Percentiles rank a stretch among this genome's conserved stretches.
Conservation (phyloP, 1,140 invertebrate genomes). For the silkworm (Bombyx mori) region DNA sequence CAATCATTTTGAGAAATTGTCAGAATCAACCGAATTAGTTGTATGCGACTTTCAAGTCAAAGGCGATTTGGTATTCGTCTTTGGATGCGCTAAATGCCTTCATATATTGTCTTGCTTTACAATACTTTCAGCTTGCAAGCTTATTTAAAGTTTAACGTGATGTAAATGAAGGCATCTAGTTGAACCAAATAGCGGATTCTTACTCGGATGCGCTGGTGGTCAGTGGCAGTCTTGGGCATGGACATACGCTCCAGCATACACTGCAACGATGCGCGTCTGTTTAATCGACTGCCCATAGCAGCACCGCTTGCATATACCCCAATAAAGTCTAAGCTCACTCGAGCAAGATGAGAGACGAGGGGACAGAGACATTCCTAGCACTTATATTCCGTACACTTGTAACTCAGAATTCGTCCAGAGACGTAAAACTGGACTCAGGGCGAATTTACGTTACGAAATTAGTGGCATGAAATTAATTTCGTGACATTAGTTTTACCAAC, state of each 20-base stretch:
- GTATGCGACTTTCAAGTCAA: constrained; percentile 39
- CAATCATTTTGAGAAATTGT: constrained; percentile 29
- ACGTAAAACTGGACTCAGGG: too few relatives aligned
- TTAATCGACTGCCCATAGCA: constrained; percentile 9
- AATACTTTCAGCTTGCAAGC: background rate
- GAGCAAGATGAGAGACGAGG: too few relatives aligned
- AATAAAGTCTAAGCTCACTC: too few relatives aligned
- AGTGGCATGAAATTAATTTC: too few relatives aligned
- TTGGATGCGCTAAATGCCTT: constrained; percentile 44
- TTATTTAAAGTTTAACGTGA: background rate
- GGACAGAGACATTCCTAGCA: too few relatives aligned
- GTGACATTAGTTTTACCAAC: too few relatives aligned
- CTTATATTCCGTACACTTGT: too few relatives aligned
- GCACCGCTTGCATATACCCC: too few relatives aligned
- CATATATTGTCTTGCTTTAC: constrained; percentile 17
- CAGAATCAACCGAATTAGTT: constrained; percentile 44
- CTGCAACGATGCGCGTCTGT: constrained; percentile 75
- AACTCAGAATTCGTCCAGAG: too few relatives aligned
- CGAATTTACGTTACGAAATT: too few relatives aligned
- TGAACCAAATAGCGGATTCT: constrained; percentile 71
- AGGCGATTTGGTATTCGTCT: constrained; percentile 22
- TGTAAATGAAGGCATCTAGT: constrained; percentile 48
- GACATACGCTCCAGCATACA: constrained; percentile 91
- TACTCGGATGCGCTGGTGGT: constrained; percentile 93
- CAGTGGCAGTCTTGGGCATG: constrained; percentile 84